phyloP scores from a whole-genome alignment of 2,888 invertebrate species.

The Scelioninae gen. 1 region DNA sequence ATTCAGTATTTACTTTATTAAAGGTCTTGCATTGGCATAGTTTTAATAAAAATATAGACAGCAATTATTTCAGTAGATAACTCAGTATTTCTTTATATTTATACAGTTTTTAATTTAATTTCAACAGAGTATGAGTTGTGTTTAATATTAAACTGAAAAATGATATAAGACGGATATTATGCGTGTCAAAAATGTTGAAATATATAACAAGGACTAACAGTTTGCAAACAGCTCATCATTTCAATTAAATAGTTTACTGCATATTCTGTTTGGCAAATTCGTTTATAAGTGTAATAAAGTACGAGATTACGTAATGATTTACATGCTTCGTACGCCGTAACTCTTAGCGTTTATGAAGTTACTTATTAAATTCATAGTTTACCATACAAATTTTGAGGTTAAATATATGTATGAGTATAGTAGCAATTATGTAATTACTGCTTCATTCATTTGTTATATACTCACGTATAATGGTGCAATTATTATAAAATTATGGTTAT shows the following conservation, averaged over 20 bases:
- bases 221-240: conserved; percentile 2
- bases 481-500: conserved; percentile 34
- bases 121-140: not conserved
- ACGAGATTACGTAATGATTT: conserved; percentile 27
- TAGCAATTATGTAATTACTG: conserved; percentile 36
- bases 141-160: not conserved
- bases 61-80: not conserved
- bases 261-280: conserved; percentile 24
- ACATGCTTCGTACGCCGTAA: conserved; percentile 17
- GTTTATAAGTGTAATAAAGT: conserved; percentile 29
- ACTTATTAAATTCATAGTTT: conserved; percentile 38
- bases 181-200: not conserved
- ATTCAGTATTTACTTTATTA: conserved; percentile 27
- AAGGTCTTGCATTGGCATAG: conserved; percentile 1
- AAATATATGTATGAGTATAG: conserved; percentile 12
- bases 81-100: not conserved
- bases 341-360: conserved; percentile 20
- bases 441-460: conserved; percentile 36
- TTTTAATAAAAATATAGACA: not conserved
- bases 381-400: conserved; percentile 33
- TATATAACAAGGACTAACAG: not conserved
- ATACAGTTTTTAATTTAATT: not conserved
- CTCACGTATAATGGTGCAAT: conserved; percentile 35
- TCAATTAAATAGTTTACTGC: conserved; percentile 4
- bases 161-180: not conserved